These are phyloP conservation scores for Cuniculus paca DNA, from an alignment of 2,797 vertebrate species.

Conservation along the genomic window DNA sequence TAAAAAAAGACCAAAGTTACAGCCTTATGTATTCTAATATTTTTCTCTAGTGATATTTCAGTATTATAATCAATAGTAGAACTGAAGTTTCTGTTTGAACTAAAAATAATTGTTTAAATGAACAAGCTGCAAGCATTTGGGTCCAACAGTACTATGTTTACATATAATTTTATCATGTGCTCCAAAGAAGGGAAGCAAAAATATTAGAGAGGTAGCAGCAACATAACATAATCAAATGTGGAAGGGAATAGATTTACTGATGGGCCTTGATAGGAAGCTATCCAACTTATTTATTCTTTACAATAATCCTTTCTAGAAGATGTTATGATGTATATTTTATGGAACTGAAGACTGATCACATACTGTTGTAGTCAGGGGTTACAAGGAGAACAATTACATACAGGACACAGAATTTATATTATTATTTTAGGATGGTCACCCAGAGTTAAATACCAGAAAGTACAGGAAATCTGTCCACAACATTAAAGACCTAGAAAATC, in stretches of 20 bases:
- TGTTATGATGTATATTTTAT: not conserved
- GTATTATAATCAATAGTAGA: not conserved
- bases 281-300: not conserved
- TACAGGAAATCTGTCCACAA: too few species aligned
- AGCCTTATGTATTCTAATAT: not conserved
- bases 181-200: constrained; percentile 38
- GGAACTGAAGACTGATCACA: not conserved
- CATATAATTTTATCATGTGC: not conserved
- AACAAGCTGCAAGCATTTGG: not conserved
- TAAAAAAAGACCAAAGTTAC: not conserved
- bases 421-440: too few species aligned
- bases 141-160: not conserved
- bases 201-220: not conserved
- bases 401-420: too few species aligned
- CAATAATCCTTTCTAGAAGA: not conserved
- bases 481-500: too few species aligned
- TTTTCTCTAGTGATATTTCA: constrained; percentile 14
- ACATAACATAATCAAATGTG: not conserved
- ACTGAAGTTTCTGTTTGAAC: not conserved
- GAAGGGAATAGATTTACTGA: not conserved
- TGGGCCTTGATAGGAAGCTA: not conserved
- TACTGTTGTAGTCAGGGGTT: too few species aligned
- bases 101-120: not conserved
- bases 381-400: too few species aligned
- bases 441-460: too few species aligned